phyloP scores from a whole-genome alignment of 2,888 invertebrate species.

The Chloroclysta siterata region DNA sequence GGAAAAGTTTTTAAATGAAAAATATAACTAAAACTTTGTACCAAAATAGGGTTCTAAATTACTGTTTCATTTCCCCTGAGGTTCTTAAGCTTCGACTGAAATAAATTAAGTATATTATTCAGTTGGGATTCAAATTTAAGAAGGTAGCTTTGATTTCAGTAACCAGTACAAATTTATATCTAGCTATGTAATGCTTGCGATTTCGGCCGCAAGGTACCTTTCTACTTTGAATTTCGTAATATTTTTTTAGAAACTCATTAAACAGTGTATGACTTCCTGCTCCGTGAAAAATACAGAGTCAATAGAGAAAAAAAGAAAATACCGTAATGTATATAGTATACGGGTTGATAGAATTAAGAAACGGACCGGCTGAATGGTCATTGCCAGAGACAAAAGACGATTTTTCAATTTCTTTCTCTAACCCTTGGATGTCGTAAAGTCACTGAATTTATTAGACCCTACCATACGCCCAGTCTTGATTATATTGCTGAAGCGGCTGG shows the following conservation, averaged over 20 bases:
- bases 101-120: conserved; percentile 23
- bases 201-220: neutral
- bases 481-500: neutral
- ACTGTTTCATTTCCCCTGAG: conserved; percentile 21
- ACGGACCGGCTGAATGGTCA: neutral
- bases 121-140: conserved; percentile 19
- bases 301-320: neutral
- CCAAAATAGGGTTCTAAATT: conserved; percentile 13
- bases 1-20: neutral
- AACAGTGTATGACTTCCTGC: too few relatives aligned
- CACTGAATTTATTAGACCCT: conserved; percentile 12
- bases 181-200: neutral
- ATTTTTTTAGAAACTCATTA: too few relatives aligned
- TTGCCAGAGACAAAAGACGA: conserved; percentile 6
- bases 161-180: conserved; percentile 4
- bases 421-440: conserved; percentile 9
- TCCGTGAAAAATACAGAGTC: neutral
- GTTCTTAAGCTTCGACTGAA: conserved; percentile 21
- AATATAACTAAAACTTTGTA: conserved; percentile 1
- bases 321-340: too few relatives aligned
- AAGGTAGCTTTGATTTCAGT: conserved; percentile 23
- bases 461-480: conserved; percentile 1
- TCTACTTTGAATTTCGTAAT: too few relatives aligned
- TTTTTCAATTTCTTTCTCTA: conserved; percentile 10
- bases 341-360: neutral